Base-by-base conservation (phyloP, 2,888 invertebrate genomes). In the Aphelenchoides bicaudatus region DNA sequence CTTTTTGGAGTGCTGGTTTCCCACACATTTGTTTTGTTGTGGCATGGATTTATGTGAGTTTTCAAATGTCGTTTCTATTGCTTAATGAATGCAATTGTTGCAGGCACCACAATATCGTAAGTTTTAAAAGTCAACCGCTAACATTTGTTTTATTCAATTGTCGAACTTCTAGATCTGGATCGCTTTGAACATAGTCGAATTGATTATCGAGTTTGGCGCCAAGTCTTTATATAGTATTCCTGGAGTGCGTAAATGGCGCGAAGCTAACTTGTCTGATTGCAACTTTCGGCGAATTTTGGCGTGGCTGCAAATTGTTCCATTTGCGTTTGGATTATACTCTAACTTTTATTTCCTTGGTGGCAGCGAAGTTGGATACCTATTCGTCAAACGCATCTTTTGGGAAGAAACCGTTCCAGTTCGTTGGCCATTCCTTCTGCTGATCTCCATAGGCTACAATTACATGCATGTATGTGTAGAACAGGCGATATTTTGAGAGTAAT, bases 31-130 rank as follows among this genome's bases (percentile, higher is more conserved):
- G 79, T 83, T 13, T 79, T 76, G 43, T 69, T 79, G 43, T 82
- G 82, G 82, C 82, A 82, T 66, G 82, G 82, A 8, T 78, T 80
- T 38, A 74, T 76, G 49, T n/a, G n/a, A n/a, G n/a, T n/a, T n/a
- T n/a, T n/a, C n/a, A n/a, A n/a, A n/a, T n/a, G n/a, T n/a, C n/a
- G n/a, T n/a, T n/a, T n/a, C n/a, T n/a, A n/a, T n/a, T n/a, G n/a
- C n/a, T n/a, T n/a, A n/a, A n/a, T n/a, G n/a, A n/a, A n/a, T n/a
- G n/a, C n/a, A n/a, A n/a, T n/a, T n/a, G n/a, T n/a, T n/a, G n/a
- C n/a, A n/a, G n/a, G n/a, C 73, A 75, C 55, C 75, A 79, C 59
- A 75, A 82, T 43, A 71, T 81, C 47, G 72, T 75, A 30, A 58
- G 71, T 50, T 3, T 5, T 30, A 34, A n/a, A 34, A 34, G 34